Evolutionary conservation across 2,113 vertebrate genomes (phyloP).

Genomic region (Calidris pugnax): DNA sequence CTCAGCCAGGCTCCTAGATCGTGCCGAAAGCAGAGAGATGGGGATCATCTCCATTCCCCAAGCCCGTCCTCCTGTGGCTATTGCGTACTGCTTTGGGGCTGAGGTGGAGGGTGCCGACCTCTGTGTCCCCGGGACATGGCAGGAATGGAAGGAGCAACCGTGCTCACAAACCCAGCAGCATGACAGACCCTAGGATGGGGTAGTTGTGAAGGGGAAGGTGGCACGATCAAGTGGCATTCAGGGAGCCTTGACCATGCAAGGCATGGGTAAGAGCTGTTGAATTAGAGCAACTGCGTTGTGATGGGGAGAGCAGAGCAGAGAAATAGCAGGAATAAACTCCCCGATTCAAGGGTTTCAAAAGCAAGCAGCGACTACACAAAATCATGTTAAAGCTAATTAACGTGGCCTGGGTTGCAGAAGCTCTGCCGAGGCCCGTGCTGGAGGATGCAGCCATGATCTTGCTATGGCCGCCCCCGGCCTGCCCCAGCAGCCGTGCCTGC

Average conservation of each 20-base stretch:
- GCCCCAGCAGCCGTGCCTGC: neutral
- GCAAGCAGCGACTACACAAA: neutral
- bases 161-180: rapidly evolving
- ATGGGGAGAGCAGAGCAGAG: neutral
- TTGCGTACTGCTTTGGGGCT: neutral
- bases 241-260: neutral
- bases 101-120: rapidly evolving
- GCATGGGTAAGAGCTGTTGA: neutral
- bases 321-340: neutral
- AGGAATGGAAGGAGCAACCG: neutral
- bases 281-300: neutral
- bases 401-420: neutral
- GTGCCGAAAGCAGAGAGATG: neutral
- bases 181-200: neutral
- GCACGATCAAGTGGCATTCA: neutral
- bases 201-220: neutral
- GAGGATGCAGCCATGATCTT: neutral
- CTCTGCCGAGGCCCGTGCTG: neutral
- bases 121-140: rapidly evolving
- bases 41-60: neutral
- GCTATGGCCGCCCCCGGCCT: neutral
- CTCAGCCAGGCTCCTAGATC: neutral
- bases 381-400: neutral
- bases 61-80: neutral
- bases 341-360: neutral